Conservation (phyloP, 2,888 invertebrate species). For the Baronia brevicornis region DNA sequence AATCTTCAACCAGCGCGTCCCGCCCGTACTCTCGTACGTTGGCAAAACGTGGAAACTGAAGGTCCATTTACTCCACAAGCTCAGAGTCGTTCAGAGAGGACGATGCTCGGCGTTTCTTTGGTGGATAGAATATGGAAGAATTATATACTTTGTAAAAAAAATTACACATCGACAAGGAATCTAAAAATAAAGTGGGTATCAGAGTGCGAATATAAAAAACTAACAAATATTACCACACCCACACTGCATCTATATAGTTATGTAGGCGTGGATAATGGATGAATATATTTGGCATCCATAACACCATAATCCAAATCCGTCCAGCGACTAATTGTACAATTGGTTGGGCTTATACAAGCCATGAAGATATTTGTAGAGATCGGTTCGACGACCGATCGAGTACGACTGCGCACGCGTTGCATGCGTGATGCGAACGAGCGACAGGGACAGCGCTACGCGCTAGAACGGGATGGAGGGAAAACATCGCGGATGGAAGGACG, state of each 20-base stretch:
- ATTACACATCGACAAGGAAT: conserved; percentile 17
- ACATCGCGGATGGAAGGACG: conserved; percentile 36
- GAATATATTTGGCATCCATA: conserved; percentile 21
- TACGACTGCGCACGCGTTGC: conserved; percentile 27
- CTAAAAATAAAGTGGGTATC: no score
- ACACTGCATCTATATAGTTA: no score
- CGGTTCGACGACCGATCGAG: conserved; percentile 27
- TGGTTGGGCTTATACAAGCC: conserved; percentile 22
- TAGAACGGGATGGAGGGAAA: conserved; percentile 36
- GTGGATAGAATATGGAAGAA: conserved; percentile 9
- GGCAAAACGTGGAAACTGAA: no score
- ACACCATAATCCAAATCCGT: conserved; percentile 17
- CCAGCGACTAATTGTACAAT: conserved; percentile 25
- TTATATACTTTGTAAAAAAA: conserved; percentile 16
- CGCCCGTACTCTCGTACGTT: no score
- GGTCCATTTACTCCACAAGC: no score
- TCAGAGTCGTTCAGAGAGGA: no score
- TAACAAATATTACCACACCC: no score
- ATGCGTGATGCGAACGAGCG: conserved; percentile 32
- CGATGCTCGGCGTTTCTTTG: conserved; percentile 9
- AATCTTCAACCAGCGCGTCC: no score
- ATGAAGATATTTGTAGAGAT: conserved; percentile 17
- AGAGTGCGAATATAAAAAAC: no score
- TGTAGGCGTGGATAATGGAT: no score
- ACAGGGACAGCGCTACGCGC: conserved; percentile 25